Conservation (phyloP, 1,140 invertebrate genomes). For the Drosophila pseudoobscura region DNA sequence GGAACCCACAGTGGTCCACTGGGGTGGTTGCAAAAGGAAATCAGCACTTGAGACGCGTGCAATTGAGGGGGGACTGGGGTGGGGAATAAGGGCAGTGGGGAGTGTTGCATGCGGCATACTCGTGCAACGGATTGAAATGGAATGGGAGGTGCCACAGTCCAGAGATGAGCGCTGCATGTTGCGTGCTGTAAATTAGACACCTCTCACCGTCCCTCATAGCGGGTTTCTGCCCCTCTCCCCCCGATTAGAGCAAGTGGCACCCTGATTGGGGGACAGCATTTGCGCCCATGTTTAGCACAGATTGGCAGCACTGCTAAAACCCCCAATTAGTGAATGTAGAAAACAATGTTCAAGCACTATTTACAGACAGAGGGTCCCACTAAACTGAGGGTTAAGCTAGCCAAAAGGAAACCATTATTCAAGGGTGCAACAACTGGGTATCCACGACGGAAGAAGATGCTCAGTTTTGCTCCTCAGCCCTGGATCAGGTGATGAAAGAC, state of each 20-base stretch:
- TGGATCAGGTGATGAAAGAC: no score
- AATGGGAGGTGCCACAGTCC: slow-evolving; percentile 1
- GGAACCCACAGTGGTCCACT: background rate
- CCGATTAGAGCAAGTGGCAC: slow-evolving; percentile 16
- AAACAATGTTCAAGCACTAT: background rate
- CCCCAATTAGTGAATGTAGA: slow-evolving; percentile 42
- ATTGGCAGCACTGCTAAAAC: slow-evolving; percentile 21
- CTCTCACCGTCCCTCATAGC: slow-evolving; percentile 39
- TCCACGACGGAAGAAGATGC: no score
- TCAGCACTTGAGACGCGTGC: slow-evolving; percentile 72
- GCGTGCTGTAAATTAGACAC: slow-evolving; percentile 71
- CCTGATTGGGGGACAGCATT: slow-evolving; percentile 31
- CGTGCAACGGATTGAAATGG: no score
- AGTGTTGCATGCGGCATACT: background rate
- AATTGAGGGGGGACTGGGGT: slow-evolving; percentile 1
- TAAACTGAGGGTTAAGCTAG: no score
- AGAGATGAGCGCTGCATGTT: slow-evolving; percentile 41
- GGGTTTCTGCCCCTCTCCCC: slow-evolving; percentile 9
- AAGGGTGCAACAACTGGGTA: no score
- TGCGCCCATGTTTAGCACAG: slow-evolving; percentile 53
- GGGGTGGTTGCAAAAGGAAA: slow-evolving; percentile 49
- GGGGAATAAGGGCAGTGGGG: background rate
- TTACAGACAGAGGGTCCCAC: background rate
- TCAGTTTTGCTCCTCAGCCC: no score
- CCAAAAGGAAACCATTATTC: no score